Base-by-base conservation (phyloP, 2,797 vertebrate species). In the Myotis daubentonii region DNA sequence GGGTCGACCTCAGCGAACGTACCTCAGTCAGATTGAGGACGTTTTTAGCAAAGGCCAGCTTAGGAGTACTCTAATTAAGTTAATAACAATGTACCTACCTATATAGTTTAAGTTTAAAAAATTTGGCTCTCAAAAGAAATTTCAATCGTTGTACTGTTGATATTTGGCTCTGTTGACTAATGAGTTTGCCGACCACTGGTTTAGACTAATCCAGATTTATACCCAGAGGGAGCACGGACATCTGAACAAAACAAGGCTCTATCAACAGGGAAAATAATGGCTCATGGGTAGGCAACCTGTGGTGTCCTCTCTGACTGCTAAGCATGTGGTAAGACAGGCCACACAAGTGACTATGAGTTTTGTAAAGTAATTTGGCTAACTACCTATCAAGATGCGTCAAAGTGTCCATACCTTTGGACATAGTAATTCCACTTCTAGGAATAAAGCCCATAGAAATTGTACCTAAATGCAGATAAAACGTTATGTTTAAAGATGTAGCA, bases 401-500 rank as follows among this genome's bases (percentile, higher is more conserved):
- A 36, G 20, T 60, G 3, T 55, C 19, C n/a, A 65, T 47, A 65
- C 8, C 16, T 1, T 84, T 91, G 86, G 65, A 23, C 74, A 44
- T 6, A 62, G 22, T 33, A 89, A 90, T 87, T 75, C n/a, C n/a
- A 76, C 33, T 49, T 87, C 41, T 44, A 79, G 66, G 41, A 91
- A 80, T n/a, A 62, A 93, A 91, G 8, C 17, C 65, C 49, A 33
- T 28, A 12, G 57, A 53, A 87, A 81, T 4, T 41, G 2, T 19
- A 51, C 25, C 33, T 82, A 82, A 74, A 53, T 53, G 25, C 19
- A 89, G 30, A 87, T 65, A 65, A 85, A 41, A 25, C 30, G 74
- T 87, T 86, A 33, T 20, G 6, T 25, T 71, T n/a, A 82, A 47
- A 87, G 60, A 75, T 47, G 9, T 11, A 84, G 41, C 25, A 91